Percentiles rank a stretch among this genome's conserved stretches.
Conservation (phyloP, 2,888 invertebrate genomes). For the Neoscelio sp. region DNA sequence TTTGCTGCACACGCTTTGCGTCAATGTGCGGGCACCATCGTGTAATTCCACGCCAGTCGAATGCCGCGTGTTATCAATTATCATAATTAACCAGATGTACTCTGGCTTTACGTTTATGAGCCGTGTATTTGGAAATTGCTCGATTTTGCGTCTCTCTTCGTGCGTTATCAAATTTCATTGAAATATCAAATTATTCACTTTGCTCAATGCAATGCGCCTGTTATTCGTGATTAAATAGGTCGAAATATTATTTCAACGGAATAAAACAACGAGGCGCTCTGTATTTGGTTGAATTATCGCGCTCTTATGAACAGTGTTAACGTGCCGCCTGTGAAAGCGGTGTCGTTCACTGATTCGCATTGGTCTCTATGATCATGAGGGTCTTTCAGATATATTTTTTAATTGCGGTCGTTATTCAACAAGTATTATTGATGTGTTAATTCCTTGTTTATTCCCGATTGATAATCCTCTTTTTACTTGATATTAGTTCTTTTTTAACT, state of each 20-base stretch:
- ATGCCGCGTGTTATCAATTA: constrained; percentile 71
- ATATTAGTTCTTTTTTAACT: no score
- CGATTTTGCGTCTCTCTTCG: constrained; percentile 1
- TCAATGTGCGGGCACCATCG: constrained; percentile 44
- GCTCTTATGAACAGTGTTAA: no score
- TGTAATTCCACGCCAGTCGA: constrained; percentile 61
- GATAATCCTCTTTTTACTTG: no score
- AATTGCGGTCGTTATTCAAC: no score
- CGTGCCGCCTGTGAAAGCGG: no score
- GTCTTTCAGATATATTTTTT: no score
- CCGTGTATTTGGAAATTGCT: background rate
- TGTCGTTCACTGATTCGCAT: no score
- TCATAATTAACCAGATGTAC: constrained; percentile 71
- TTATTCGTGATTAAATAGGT: background rate
- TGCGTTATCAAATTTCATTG: constrained; percentile 1
- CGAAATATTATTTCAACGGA: background rate
- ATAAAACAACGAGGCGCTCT: no score
- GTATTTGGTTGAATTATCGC: no score
- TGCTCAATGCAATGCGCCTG: background rate
- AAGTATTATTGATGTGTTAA: no score
- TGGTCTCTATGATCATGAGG: no score
- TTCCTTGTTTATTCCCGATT: no score
- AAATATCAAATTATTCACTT: constrained; percentile 6
- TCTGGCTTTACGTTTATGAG: constrained; percentile 5
- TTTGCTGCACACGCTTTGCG: constrained; percentile 29